Conservation (phyloP, 2,113 vertebrate species). For the Pteronura brasiliensis region DNA sequence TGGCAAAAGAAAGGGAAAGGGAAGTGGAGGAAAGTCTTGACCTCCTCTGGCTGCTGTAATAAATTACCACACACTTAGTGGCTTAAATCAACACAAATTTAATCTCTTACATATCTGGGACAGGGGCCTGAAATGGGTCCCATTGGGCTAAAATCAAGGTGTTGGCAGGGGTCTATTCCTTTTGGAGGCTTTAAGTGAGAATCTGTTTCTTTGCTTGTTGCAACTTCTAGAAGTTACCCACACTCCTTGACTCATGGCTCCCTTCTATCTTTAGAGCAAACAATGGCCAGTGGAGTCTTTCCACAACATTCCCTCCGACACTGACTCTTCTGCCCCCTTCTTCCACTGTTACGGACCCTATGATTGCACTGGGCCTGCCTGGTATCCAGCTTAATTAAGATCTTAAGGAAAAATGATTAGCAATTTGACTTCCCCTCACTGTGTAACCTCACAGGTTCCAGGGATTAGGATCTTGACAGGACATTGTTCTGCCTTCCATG, state of each 20-base stretch:
- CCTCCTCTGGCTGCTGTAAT: background rate
- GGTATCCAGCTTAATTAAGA: background rate
- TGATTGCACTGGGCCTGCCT: background rate
- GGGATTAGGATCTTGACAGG: background rate
- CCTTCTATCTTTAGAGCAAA: background rate
- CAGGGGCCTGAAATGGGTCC: no score
- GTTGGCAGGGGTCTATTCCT: background rate
- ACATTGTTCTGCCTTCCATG: background rate
- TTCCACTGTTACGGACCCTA: background rate
- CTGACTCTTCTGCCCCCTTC: background rate
- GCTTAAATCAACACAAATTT: background rate
- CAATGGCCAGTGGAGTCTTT: background rate
- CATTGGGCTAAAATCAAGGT: no score
- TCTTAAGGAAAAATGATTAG: background rate
- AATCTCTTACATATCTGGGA: background rate
- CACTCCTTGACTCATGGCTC: background rate
- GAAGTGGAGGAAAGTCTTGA: background rate
- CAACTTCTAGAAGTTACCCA: background rate
- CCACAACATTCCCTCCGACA: background rate
- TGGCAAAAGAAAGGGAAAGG: background rate
- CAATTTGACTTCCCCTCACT: background rate
- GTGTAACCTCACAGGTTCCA: background rate
- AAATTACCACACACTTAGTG: background rate
- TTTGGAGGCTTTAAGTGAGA: background rate
- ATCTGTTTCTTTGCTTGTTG: background rate